A percentile compares a stretch with the other conserved stretches of the same genome.
Evolutionary conservation across 2,888 invertebrate genomes (phyloP).

Genomic region (Cyaniris semiargus): DNA sequence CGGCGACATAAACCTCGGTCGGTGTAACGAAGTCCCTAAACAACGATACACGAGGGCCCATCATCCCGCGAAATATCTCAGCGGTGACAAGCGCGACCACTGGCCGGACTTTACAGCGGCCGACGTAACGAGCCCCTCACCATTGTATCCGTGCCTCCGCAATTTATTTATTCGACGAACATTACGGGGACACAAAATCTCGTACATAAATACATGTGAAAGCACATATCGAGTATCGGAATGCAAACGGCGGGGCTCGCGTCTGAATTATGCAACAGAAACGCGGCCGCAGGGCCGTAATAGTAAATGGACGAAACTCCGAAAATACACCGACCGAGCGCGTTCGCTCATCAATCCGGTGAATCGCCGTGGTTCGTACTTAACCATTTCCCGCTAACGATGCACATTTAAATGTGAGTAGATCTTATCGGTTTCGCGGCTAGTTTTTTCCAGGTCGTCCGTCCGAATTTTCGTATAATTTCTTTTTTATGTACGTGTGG

Average conservation of each 20-base stretch:
- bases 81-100: constrained; percentile 71
- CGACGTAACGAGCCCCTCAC: constrained; percentile 75
- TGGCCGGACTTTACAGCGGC: constrained; percentile 75
- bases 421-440: neutral
- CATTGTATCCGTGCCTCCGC: constrained; percentile 79
- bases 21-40: constrained; percentile 76
- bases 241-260: constrained; percentile 77
- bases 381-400: constrained; percentile 15
- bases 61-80: constrained; percentile 70
- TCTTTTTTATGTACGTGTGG: constrained; percentile 48
- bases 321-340: constrained; percentile 58
- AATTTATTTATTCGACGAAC: constrained; percentile 80
- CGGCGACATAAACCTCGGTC: constrained; percentile 66
- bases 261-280: constrained; percentile 79
- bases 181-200: constrained; percentile 80
- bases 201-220: constrained; percentile 81
- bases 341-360: constrained; percentile 41
- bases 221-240: constrained; percentile 80
- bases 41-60: constrained; percentile 64
- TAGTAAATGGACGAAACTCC: constrained; percentile 69
- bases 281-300: constrained; percentile 63
- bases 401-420: constrained; percentile 17
- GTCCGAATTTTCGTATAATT: constrained; percentile 21
- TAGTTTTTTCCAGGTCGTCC: constrained; percentile 15
- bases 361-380: constrained; percentile 10